Conservation (phyloP, 2,888 invertebrate genomes). For the Ennomos fuscantarius region DNA sequence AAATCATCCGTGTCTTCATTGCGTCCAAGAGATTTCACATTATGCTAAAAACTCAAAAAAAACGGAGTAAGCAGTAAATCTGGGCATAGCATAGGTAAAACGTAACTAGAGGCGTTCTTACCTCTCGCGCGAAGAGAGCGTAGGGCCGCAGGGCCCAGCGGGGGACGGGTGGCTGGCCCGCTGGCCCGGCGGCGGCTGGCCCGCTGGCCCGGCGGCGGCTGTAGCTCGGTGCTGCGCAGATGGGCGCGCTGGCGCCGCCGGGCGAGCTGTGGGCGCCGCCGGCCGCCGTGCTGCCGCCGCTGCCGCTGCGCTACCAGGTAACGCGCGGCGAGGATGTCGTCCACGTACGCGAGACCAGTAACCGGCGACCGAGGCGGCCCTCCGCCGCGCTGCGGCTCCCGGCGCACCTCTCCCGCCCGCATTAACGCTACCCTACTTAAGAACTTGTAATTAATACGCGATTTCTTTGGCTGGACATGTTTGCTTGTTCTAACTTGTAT, state of each 20-base stretch:
- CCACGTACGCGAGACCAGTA: not conserved
- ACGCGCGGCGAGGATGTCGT: constrained; percentile 19
- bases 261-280: constrained; percentile 63
- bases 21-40: no score
- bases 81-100: constrained; percentile 64
- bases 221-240: constrained; percentile 2
- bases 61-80: constrained; percentile 38
- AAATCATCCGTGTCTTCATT: no score
- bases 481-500: constrained; percentile 38
- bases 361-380: constrained; percentile 6
- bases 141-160: no score
- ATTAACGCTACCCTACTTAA: constrained; percentile 35
- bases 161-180: no score
- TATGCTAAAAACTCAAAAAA: not conserved
- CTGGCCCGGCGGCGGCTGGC: no score
- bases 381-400: constrained; percentile 19
- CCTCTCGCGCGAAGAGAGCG: no score
- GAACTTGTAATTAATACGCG: constrained; percentile 31
- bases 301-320: constrained; percentile 76
- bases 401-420: constrained; percentile 33
- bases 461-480: constrained; percentile 39
- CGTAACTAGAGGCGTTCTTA: not conserved
- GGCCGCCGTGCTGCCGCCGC: constrained; percentile 67
- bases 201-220: constrained; percentile 1
- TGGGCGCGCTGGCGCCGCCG: constrained; percentile 52